phyloP scores from a whole-genome alignment of 2,888 invertebrate genomes.

The Theodoxus fluviatilis region DNA sequence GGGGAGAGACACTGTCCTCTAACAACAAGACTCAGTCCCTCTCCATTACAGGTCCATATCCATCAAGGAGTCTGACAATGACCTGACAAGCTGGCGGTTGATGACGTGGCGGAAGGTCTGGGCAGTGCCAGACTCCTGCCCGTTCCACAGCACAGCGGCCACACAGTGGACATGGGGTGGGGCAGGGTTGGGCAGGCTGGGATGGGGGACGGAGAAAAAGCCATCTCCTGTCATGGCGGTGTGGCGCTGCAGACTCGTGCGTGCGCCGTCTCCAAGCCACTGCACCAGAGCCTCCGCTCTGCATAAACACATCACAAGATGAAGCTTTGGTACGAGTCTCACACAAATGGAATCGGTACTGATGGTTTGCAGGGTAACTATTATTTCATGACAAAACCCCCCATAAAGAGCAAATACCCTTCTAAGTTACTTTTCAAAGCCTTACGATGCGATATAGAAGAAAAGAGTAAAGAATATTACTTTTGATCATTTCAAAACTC shows the following conservation, averaged over 20 bases:
- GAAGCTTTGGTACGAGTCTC: background rate
- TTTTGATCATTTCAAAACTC: too few species aligned
- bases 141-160: constrained; percentile 81
- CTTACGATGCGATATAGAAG: too few species aligned
- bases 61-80: background rate
- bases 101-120: constrained; percentile 74
- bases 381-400: background rate
- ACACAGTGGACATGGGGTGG: constrained; percentile 73
- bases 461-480: too few species aligned
- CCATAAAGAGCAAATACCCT: too few species aligned
- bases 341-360: background rate
- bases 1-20: too few species aligned
- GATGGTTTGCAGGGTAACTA: background rate
- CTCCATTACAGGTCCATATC: background rate
- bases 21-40: too few species aligned
- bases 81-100: constrained; percentile 79
- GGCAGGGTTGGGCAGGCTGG: constrained; percentile 46
- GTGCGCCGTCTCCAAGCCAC: constrained; percentile 76
- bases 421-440: too few species aligned
- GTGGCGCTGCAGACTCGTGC: constrained; percentile 44
- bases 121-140: constrained; percentile 47
- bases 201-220: constrained; percentile 17
- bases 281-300: constrained; percentile 70
- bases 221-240: constrained; percentile 3
- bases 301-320: constrained; percentile 26